A percentile compares a stretch with the other conserved stretches of the same genome.
Evolutionary conservation across 2,888 invertebrate genomes (phyloP).

Genomic region (Lamellibrachia columna): DNA sequence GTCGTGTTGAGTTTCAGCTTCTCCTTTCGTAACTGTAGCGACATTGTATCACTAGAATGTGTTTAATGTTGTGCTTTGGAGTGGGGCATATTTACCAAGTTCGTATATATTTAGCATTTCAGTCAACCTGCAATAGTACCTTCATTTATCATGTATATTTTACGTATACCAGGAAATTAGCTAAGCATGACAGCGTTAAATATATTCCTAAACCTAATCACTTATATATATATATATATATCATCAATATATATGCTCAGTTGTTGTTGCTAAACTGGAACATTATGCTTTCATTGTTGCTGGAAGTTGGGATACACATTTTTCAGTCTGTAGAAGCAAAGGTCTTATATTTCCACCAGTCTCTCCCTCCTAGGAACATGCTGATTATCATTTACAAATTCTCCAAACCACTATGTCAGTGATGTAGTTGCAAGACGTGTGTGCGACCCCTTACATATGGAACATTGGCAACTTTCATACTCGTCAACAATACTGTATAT

Average conservation of each 20-base stretch:
- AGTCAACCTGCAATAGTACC: background rate
- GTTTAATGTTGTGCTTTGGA: background rate
- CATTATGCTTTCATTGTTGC: background rate
- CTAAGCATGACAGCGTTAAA: background rate
- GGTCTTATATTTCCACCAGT: background rate
- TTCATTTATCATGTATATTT: background rate
- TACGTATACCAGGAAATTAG: conserved; percentile 3
- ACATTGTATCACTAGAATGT: background rate
- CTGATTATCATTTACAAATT: background rate
- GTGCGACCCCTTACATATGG: background rate
- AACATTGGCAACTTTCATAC: background rate
- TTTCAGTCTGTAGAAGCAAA: background rate
- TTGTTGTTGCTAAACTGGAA: background rate
- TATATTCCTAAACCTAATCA: background rate
- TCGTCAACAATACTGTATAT: background rate
- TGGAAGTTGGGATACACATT: background rate
- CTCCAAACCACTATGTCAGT: background rate
- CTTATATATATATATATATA: background rate
- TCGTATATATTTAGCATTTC: background rate
- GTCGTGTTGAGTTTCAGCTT: background rate
- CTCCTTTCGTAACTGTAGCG: background rate
- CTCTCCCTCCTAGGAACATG: too few relatives aligned
- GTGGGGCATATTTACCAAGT: background rate
- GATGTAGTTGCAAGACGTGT: background rate
- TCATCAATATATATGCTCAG: background rate